Conservation (phyloP, 2,888 invertebrate species). For the Hipparchia sbordonii region DNA sequence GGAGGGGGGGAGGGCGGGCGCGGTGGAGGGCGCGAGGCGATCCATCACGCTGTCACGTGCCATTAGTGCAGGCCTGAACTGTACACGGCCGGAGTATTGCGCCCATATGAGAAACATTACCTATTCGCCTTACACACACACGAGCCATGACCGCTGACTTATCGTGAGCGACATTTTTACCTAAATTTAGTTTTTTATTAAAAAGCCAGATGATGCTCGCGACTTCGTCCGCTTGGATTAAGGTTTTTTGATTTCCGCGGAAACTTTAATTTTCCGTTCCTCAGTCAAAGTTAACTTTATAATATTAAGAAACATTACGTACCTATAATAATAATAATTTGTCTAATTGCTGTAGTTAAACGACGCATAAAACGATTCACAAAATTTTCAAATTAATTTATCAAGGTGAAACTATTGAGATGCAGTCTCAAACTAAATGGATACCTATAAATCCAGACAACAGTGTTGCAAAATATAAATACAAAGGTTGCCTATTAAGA, state of each 20-base stretch:
- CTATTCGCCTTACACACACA: background rate
- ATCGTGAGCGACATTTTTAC: too few species aligned
- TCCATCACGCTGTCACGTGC: slow-evolving; percentile 81
- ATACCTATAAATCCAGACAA: background rate
- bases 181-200: too few species aligned
- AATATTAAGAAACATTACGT: too few species aligned
- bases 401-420: background rate
- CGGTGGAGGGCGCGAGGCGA: slow-evolving; percentile 53
- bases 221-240: too few species aligned
- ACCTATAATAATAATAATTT: too few species aligned
- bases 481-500: background rate
- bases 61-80: slow-evolving; percentile 71
- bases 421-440: background rate
- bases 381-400: background rate
- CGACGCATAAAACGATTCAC: background rate
- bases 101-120: slow-evolving; percentile 8
- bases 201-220: too few species aligned
- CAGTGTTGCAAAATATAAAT: background rate
- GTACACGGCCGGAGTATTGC: slow-evolving; percentile 35
- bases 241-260: too few species aligned
- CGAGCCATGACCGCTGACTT: too few species aligned
- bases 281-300: too few species aligned
- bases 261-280: too few species aligned
- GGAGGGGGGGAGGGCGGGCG: slow-evolving; percentile 37
- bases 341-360: too few species aligned